Evolutionary conservation across 2,797 vertebrate species (phyloP), one percentile per base, ranked within the genome.

Genomic region (Triplophysa bombifrons): DNA sequence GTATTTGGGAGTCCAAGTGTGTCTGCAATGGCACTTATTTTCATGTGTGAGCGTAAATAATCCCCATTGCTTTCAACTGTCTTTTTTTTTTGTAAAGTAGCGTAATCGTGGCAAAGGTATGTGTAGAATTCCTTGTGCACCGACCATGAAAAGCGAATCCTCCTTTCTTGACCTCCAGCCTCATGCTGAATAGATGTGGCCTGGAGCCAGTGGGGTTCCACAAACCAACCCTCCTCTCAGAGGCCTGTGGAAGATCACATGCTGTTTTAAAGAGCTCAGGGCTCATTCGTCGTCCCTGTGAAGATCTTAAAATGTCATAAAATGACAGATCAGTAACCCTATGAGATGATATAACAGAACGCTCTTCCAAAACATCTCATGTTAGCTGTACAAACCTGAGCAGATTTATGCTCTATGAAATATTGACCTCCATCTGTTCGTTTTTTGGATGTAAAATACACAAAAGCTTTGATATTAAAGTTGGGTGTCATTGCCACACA

Each of bases 121-220:
- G 65, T 30, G 5, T 27, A 73, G 55, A 60, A 27, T 17, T 72
- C 56, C 16, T 46, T 13, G 68, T 38, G 71, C 63, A 63, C 71
- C 80, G 77, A 82, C 71, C 17, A 55, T 86, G 84, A 88, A 86
- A 86, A 84, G 44, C 46, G 64, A 73, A 85, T 88, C 72, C 27
- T 64, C 81, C 64, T 80, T 83, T 82, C 83, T 83, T 89, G 76
- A 86, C 81, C 85, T 84, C 20, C 86, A 79, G 88, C 84, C 82
- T 76, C 67, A 25, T 65, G 12, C 51, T 68, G 48, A 74, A 80
- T 60, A 75, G 74, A 50, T 56, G 66, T 68, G 0, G 13, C 74
- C 82, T 72, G 85, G 78, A 74, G 44, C 80, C 72, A 76, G 41
- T 16, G 19, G n/a, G 19, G n/a, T 68, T 55, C 34, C 30, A 5